Evolutionary conservation across 2,797 vertebrate genomes (phyloP).

Genomic region (Potorous gilbertii): DNA sequence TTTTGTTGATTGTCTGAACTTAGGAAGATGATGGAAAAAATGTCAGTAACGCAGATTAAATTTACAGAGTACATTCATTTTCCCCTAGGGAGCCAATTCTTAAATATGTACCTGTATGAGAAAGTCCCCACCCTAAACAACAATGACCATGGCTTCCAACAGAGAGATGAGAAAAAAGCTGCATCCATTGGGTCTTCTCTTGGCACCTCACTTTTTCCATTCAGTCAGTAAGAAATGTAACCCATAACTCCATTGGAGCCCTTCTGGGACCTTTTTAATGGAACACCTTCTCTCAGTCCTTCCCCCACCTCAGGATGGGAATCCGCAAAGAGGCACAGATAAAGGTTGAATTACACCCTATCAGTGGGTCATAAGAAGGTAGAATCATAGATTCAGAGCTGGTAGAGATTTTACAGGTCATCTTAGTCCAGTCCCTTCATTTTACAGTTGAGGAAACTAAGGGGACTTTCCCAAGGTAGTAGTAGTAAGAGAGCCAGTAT

Average conservation of each 20-base stretch:
- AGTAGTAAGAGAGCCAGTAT: not conserved
- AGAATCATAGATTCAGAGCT: not conserved
- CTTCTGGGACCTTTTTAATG: not conserved
- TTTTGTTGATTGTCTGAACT: not conserved
- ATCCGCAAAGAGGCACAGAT: not conserved
- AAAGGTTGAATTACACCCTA: not conserved
- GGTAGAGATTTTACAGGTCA: not conserved
- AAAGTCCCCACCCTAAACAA: not conserved
- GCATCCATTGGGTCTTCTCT: not conserved
- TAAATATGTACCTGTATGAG: not conserved
- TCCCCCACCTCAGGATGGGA: not conserved
- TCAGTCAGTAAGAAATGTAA: not conserved
- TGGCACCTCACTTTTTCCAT: not conserved
- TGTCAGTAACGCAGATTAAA: not conserved
- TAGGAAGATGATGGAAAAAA: not conserved
- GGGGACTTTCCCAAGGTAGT: not conserved
- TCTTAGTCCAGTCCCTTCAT: not conserved
- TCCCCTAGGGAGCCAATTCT: not conserved
- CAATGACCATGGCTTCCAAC: not conserved
- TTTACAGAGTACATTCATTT: not conserved
- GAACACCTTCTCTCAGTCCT: not conserved
- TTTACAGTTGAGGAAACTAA: not conserved
- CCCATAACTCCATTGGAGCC: not conserved
- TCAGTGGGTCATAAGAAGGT: not conserved
- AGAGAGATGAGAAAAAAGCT: not conserved